Evolutionary conservation across 30 jellyfish, hydroid and myxozoan species (phyloP).

Genomic region (Thelohanellus kitauei): DNA sequence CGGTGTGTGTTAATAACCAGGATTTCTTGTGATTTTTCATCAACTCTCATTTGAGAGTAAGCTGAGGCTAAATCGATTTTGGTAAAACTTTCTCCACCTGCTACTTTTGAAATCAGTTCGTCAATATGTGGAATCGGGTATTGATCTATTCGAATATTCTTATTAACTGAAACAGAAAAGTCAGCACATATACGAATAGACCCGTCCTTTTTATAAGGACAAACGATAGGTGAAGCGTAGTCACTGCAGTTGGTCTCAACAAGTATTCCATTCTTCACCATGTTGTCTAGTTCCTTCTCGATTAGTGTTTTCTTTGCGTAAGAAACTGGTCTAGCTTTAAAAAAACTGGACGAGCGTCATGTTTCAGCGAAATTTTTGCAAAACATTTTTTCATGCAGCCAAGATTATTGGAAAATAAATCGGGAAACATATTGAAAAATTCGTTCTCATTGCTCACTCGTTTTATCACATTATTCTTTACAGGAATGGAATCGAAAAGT

Average conservation of each 20-base stretch:
- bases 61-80: constrained; percentile 6
- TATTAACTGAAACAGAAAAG: background rate
- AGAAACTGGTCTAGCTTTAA: background rate
- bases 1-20: constrained; percentile 10
- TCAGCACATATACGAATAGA: background rate
- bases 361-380: background rate
- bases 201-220: background rate
- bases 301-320: too few relatives aligned
- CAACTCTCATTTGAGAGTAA: constrained; percentile 10
- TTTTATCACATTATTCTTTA: background rate
- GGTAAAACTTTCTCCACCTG: background rate
- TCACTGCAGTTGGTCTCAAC: background rate
- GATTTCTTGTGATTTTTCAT: constrained; percentile 7
- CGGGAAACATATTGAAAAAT: too few relatives aligned
- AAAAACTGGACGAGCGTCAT: background rate
- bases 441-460: too few relatives aligned
- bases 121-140: background rate
- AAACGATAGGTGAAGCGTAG: background rate
- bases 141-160: background rate
- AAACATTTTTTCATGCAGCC: background rate
- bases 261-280: background rate
- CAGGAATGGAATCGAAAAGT: background rate
- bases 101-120: background rate
- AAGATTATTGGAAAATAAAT: background rate
- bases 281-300: background rate